These are phyloP conservation scores for Lithodes maja DNA, from an alignment of 2,888 invertebrate genomes.

Conservation along the genomic window DNA sequence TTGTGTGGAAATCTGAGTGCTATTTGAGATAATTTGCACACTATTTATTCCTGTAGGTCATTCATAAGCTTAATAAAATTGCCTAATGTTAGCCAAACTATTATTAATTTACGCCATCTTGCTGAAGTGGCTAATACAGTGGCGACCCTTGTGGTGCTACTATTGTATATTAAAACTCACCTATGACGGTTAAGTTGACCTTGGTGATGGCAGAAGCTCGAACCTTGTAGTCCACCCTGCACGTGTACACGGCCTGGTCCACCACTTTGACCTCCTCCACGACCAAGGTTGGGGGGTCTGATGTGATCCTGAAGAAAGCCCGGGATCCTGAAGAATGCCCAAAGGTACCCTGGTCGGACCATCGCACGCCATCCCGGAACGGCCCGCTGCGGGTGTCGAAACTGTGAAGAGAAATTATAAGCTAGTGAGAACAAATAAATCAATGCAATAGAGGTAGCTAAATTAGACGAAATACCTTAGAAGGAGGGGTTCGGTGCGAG, in stretches of 20 bases:
- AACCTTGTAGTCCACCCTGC: slow-evolving; percentile 68
- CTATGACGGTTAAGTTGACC: slow-evolving; percentile 68
- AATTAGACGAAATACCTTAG: too few species aligned
- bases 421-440: not conserved
- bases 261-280: slow-evolving; percentile 2
- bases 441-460: not conserved
- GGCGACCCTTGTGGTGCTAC: too few species aligned
- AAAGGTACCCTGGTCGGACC: slow-evolving; percentile 64
- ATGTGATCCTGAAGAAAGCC: slow-evolving; percentile 67
- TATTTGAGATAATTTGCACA: too few species aligned
- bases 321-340: slow-evolving; percentile 27
- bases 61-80: too few species aligned
- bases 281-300: slow-evolving; percentile 67
- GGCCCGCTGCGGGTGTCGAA: slow-evolving; percentile 65
- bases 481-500: too few species aligned
- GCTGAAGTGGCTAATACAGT: too few species aligned
- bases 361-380: slow-evolving; percentile 63
- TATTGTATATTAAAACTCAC: slow-evolving; percentile 49
- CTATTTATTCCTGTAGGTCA: too few species aligned
- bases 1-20: too few species aligned
- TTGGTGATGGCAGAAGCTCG: slow-evolving; percentile 64
- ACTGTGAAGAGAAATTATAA: slow-evolving; percentile 29
- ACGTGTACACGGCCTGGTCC: slow-evolving; percentile 66
- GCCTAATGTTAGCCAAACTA: too few species aligned
- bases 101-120: too few species aligned